Evolutionary conservation across 2,888 invertebrate genomes (phyloP).

Genomic region (Tyria jacobaeae): DNA sequence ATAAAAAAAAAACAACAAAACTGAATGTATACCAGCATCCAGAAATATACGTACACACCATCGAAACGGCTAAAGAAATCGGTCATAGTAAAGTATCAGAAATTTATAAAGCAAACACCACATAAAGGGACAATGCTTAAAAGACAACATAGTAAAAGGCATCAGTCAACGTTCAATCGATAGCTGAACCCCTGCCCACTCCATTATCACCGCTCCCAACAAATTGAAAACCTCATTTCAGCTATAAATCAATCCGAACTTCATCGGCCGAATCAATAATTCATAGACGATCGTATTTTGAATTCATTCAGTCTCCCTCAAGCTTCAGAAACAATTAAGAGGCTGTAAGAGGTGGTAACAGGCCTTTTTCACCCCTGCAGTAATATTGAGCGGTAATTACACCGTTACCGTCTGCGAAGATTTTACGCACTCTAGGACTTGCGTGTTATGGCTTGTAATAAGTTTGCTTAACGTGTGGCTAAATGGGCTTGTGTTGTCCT

Average conservation of each 20-base stretch:
- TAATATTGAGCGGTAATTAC: constrained; percentile 76
- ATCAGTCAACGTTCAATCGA: constrained; percentile 20
- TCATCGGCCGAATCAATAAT: constrained; percentile 64
- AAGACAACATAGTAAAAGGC: constrained; percentile 14
- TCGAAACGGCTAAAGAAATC: too few relatives aligned
- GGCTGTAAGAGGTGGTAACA: constrained; percentile 40
- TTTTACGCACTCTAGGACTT: constrained; percentile 77
- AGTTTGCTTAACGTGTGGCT: constrained; percentile 56
- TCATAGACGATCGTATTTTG: constrained; percentile 63
- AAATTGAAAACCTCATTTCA: constrained; percentile 26
- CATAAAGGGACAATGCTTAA: constrained; percentile 5
- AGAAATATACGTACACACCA: too few relatives aligned
- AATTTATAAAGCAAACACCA: not conserved
- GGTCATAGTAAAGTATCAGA: not conserved
- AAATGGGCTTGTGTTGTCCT: constrained; percentile 31
- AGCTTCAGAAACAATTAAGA: constrained; percentile 76
- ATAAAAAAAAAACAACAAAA: too few relatives aligned
- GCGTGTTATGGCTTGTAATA: constrained; percentile 64
- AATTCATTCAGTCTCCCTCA: constrained; percentile 61
- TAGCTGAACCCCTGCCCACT: constrained; percentile 10
- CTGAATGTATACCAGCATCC: too few relatives aligned
- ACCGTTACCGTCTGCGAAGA: constrained; percentile 73
- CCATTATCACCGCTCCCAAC: constrained; percentile 24
- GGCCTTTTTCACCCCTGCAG: constrained; percentile 47
- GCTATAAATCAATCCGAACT: constrained; percentile 54